Evolutionary conservation across 1,140 invertebrate species (phyloP).

Genomic region (Uloborus diversus): DNA sequence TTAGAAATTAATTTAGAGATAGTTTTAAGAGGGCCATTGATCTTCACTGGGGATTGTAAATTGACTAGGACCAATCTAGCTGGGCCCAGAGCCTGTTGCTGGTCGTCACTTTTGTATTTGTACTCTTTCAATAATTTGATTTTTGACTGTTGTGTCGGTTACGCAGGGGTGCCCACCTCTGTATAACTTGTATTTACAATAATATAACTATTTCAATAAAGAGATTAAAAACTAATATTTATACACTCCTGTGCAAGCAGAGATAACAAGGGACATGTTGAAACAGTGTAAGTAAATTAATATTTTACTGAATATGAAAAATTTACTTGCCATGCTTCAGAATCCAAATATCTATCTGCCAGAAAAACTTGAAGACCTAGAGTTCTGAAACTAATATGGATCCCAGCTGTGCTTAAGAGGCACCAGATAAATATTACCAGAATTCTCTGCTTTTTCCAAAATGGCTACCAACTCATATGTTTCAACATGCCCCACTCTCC

Average conservation of each 20-base stretch:
- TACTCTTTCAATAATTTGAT: not conserved
- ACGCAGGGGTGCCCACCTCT: too few species aligned
- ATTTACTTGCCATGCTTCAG: conserved; percentile 17
- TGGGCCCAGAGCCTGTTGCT: not conserved
- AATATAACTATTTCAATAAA: conserved; percentile 11
- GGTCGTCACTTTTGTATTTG: not conserved
- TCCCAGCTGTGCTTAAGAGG: conserved; percentile 1
- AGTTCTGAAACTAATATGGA: conserved; percentile 10
- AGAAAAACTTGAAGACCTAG: conserved; percentile 14
- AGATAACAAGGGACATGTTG: conserved; percentile 7
- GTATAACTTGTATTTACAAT: not conserved
- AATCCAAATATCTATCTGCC: conserved; percentile 17
- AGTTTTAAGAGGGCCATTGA: not conserved
- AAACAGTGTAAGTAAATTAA: not conserved
- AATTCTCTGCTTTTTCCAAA: conserved; percentile 5
- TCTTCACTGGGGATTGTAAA: not conserved
- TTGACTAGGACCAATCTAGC: not conserved
- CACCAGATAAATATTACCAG: conserved; percentile 17
- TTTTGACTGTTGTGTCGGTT: too few species aligned
- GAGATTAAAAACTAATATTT: not conserved
- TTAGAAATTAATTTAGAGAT: not conserved
- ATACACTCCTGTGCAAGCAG: conserved; percentile 3
- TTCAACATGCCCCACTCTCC: conserved; percentile 27
- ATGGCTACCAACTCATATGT: conserved; percentile 8
- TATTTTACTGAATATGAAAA: not conserved